Evolutionary conservation across 1,140 invertebrate species (phyloP).

Genomic region (Drosophila yakuba): DNA sequence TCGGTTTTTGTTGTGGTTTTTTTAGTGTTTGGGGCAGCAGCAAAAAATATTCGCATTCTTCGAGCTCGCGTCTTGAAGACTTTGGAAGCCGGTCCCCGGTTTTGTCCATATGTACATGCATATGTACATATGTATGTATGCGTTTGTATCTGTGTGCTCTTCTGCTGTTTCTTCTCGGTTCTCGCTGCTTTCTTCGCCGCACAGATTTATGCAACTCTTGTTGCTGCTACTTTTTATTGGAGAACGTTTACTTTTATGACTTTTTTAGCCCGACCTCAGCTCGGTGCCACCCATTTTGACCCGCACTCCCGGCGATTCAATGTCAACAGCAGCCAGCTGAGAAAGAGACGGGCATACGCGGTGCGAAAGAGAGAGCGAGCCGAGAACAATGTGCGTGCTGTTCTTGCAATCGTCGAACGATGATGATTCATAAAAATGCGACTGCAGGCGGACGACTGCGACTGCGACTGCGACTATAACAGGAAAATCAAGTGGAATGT

Average conservation of each 20-base stretch:
- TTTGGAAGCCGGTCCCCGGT: slow-evolving; percentile 59
- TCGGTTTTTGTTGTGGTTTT: slow-evolving; percentile 30
- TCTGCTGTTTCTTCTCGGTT: slow-evolving; percentile 14
- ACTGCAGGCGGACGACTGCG: slow-evolving; percentile 44
- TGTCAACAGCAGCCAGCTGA: slow-evolving; percentile 52
- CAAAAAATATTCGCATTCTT: slow-evolving; percentile 71
- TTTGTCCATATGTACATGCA: neutral
- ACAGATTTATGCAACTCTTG: slow-evolving; percentile 76
- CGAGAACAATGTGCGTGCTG: slow-evolving; percentile 72
- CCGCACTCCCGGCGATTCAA: slow-evolving; percentile 44
- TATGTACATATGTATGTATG: neutral
- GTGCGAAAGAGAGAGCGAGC: slow-evolving; percentile 7
- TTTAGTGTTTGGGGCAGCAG: slow-evolving; percentile 59
- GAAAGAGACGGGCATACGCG: neutral
- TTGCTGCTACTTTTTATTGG: slow-evolving; percentile 58
- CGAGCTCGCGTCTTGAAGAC: slow-evolving; percentile 27
- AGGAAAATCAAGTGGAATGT: slow-evolving; percentile 81
- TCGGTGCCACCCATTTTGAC: neutral
- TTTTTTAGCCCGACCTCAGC: slow-evolving; percentile 26
- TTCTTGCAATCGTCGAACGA: slow-evolving; percentile 35
- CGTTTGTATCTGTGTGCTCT: slow-evolving; percentile 31
- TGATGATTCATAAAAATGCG: slow-evolving; percentile 81
- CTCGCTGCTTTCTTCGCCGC: slow-evolving; percentile 66
- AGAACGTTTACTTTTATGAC: slow-evolving; percentile 57
- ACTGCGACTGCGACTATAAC: slow-evolving; percentile 48